Evolutionary conservation across 2,888 invertebrate species (phyloP).

Genomic region (Philereme transversata): DNA sequence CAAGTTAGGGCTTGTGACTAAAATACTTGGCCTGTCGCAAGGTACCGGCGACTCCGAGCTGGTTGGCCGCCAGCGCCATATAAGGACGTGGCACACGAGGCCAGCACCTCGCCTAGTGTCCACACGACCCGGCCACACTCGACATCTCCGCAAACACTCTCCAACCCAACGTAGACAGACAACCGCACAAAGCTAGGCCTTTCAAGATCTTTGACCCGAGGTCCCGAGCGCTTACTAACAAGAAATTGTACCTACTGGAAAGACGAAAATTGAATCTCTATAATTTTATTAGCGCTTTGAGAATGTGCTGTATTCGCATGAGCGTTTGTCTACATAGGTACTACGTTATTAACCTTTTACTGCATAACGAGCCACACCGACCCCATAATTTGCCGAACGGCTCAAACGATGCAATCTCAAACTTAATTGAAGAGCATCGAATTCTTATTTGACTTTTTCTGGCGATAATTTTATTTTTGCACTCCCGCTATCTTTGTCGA

Average conservation of each 20-base stretch:
- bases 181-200: too few relatives aligned
- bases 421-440: conserved; percentile 46
- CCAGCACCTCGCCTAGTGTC: conserved; percentile 48
- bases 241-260: too few relatives aligned
- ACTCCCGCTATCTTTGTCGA: conserved; percentile 34
- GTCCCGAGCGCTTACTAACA: too few relatives aligned
- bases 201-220: too few relatives aligned
- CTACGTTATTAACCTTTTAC: conserved; percentile 40
- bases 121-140: conserved; percentile 37
- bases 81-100: conserved; percentile 70
- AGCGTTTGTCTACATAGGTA: too few relatives aligned
- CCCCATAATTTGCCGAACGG: conserved; percentile 48
- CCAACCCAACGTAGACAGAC: conserved; percentile 36
- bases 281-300: too few relatives aligned
- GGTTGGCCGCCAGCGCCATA: conserved; percentile 71
- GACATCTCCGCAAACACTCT: conserved; percentile 51
- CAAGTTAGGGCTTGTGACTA: conserved; percentile 69
- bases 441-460: conserved; percentile 34
- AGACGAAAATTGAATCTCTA: too few relatives aligned
- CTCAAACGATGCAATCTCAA: conserved; percentile 45
- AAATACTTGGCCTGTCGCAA: conserved; percentile 64
- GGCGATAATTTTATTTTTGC: conserved; percentile 26
- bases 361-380: conserved; percentile 37
- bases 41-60: conserved; percentile 46
- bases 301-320: too few relatives aligned